These are phyloP conservation scores for Drosophila vallismaia DNA, from an alignment of 2,888 invertebrate genomes.

Conservation along the genomic window DNA sequence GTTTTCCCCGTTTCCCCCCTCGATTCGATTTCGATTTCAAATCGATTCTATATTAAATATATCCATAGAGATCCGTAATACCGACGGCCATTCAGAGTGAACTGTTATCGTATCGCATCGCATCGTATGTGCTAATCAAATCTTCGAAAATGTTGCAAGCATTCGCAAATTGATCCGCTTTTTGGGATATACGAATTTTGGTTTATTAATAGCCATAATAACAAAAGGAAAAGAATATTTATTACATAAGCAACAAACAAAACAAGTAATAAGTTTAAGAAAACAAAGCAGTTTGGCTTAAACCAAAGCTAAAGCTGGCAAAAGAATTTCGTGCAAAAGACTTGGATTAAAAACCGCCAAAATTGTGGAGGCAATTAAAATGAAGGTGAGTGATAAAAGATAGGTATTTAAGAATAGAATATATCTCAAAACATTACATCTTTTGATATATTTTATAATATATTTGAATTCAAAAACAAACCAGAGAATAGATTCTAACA, in stretches of 20 bases:
- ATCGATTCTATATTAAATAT: neutral
- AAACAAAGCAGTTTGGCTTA: slow-evolving; percentile 15
- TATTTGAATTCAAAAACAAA: neutral
- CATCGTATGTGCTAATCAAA: slow-evolving; percentile 57
- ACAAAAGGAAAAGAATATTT: neutral
- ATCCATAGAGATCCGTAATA: slow-evolving; percentile 2
- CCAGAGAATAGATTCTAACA: neutral
- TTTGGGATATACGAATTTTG: slow-evolving; percentile 21
- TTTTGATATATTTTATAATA: neutral
- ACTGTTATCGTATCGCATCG: slow-evolving; percentile 12
- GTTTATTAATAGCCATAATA: slow-evolving; percentile 20
- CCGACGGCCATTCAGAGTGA: slow-evolving; percentile 35
- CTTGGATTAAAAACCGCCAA: slow-evolving; percentile 82
- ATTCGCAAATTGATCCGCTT: slow-evolving; percentile 42
- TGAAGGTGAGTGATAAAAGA: slow-evolving; percentile 75
- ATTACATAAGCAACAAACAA: slow-evolving; percentile 36
- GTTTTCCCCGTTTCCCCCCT: too few relatives aligned
- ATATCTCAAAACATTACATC: too few relatives aligned
- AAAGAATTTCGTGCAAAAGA: slow-evolving; percentile 64
- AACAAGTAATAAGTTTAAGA: neutral
- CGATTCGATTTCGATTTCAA: neutral
- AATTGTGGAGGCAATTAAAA: slow-evolving; percentile 84
- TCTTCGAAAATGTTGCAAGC: slow-evolving; percentile 40
- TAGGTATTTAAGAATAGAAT: too few relatives aligned
- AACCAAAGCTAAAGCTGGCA: slow-evolving; percentile 56